Percentiles rank a stretch among this genome's conserved stretches.
Conservation (phyloP, 2,797 vertebrate species). For the Halcyon smyrnensis region DNA sequence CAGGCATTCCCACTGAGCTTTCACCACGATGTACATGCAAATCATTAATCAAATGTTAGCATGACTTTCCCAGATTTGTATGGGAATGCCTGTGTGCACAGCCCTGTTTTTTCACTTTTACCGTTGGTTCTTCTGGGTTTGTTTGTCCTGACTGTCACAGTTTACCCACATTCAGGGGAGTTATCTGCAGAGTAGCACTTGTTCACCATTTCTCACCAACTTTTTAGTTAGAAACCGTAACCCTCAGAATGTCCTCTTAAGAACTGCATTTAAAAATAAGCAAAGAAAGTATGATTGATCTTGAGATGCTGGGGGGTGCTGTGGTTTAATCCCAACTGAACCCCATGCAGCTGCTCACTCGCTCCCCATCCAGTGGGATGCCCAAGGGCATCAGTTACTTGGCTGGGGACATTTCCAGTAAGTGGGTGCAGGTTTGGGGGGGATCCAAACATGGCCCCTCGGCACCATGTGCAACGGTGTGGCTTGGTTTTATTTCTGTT, state of each 20-base stretch:
- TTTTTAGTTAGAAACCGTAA: neutral
- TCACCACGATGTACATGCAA: neutral
- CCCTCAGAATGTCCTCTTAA: neutral
- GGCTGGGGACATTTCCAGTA: neutral
- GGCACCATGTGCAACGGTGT: fast-evolving
- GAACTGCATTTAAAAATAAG: neutral
- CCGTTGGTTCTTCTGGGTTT: neutral
- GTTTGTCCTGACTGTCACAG: neutral
- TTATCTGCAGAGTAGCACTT: neutral
- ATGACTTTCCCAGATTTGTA: neutral
- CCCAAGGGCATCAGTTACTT: neutral
- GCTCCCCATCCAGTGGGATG: neutral
- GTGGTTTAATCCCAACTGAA: neutral
- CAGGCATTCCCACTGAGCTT: neutral
- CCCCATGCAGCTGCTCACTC: too few relatives aligned
- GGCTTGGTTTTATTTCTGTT: neutral
- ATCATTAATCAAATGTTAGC: neutral
- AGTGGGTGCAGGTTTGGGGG: neutral
- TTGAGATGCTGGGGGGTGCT: neutral
- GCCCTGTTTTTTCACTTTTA: neutral
- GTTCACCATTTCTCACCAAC: neutral
- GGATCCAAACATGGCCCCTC: neutral
- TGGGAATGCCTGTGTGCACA: fast-evolving
- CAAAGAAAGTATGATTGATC: neutral
- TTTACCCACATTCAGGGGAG: neutral